Conservation (phyloP, 2,113 vertebrate species). For the Eudyptes chrysolophus region DNA sequence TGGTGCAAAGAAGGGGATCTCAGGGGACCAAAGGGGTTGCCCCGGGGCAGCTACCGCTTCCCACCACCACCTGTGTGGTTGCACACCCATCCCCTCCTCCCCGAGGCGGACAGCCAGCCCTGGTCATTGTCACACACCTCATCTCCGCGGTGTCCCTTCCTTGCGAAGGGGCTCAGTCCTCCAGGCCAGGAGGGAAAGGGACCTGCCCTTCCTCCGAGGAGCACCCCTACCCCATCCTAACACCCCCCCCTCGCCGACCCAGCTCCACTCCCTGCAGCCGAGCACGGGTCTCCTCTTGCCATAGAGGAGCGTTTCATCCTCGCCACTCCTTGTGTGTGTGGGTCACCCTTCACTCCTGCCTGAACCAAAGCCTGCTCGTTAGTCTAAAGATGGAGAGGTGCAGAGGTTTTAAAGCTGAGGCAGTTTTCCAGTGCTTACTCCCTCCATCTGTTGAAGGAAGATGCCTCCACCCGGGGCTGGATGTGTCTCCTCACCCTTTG, state of each 20-base stretch:
- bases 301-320: not conserved
- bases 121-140: not conserved
- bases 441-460: not conserved
- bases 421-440: not conserved
- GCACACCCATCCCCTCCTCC: not conserved
- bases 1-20: too few species aligned
- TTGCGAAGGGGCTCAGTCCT: not conserved
- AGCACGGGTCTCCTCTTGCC: not conserved
- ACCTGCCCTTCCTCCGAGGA: not conserved
- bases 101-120: fast-evolving
- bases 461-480: not conserved
- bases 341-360: not conserved
- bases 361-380: not conserved
- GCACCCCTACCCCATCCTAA: too few species aligned
- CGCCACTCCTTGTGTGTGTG: not conserved
- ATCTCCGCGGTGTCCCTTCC: not conserved
- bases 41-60: not conserved
- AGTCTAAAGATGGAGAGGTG: not conserved
- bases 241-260: fast-evolving
- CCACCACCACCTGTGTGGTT: not conserved
- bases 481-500: not conserved
- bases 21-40: not conserved
- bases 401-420: not conserved
- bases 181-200: too few species aligned
- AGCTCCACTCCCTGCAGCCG: not conserved